phyloP scores from a whole-genome alignment of 2,797 vertebrate genomes.

The Falco rusticolus region DNA sequence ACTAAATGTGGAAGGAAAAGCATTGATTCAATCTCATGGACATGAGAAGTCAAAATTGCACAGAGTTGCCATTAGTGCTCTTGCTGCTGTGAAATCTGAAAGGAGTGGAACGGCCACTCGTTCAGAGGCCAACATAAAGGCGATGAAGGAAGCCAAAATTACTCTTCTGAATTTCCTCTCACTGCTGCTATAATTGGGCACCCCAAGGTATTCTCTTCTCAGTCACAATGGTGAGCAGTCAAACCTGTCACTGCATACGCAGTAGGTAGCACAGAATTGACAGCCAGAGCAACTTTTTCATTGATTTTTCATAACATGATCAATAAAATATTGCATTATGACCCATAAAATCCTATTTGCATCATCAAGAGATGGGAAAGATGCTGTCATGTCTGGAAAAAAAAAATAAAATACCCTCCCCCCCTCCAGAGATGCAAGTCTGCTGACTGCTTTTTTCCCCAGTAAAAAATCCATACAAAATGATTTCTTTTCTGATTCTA shows the following conservation, averaged over 20 bases:
- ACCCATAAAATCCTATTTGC: neutral
- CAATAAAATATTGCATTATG: slow-evolving; percentile 36
- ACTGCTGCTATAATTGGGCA: slow-evolving; percentile 42
- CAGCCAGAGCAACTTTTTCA: neutral
- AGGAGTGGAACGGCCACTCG: neutral
- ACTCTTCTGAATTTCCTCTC: slow-evolving; percentile 60
- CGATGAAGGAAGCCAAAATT: slow-evolving; percentile 51
- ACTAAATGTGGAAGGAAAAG: slow-evolving; percentile 29
- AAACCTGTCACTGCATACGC: neutral
- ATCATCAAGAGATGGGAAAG: neutral
- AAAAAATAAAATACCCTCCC: neutral
- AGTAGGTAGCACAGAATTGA: slow-evolving; percentile 14
- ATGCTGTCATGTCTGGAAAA: neutral
- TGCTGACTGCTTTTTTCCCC: neutral
- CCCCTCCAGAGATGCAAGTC: neutral
- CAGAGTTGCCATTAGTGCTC: slow-evolving; percentile 22
- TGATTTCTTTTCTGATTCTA: neutral
- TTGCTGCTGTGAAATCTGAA: slow-evolving; percentile 41
- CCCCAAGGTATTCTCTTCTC: slow-evolving; percentile 46
- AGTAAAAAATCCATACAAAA: neutral
- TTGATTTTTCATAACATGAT: slow-evolving; percentile 54
- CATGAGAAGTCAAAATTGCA: slow-evolving; percentile 26
- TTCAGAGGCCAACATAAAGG: slow-evolving; percentile 53
- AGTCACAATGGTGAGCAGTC: slow-evolving; percentile 32
- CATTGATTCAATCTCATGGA: slow-evolving; percentile 34